Evolutionary conservation across 2,888 invertebrate genomes (phyloP), one percentile per base, ranked within the genome.

Genomic region (Limulus polyphemus): DNA sequence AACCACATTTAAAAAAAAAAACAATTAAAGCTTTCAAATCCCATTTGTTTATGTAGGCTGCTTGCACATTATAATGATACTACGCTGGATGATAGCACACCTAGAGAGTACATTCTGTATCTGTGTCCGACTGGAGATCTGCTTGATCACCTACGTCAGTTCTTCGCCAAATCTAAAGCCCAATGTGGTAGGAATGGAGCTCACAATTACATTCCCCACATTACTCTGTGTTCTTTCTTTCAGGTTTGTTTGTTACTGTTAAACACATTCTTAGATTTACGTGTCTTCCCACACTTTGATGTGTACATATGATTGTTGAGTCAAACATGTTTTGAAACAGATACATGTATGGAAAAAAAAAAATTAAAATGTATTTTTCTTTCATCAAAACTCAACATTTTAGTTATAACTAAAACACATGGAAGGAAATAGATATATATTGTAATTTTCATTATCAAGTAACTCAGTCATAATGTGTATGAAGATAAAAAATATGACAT

Each of bases 131-230:
- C 85, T 0, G 89, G 89, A 2, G 78, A 81, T 0, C 81, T 92
- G 68, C 77, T 86, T 0, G 83, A 84, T 60, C 85, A 87, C 72
- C 76, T 90, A 17, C 82, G 84, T 57, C 81, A 82, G 58, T 92
- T 89, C 76, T 77, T 74, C 73, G 71, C 83, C 1, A 86, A 86
- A 73, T 88, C 89, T 0, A 83, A 84, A 70, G 78, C 81, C 49
- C 76, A 83, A 12, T 84, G 84, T 72, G 88, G 88, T 10, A 90
- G 91, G 88, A 93, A 92, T 78, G 88, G 90, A 32, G 90, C 90
- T 1, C 92, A 91, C 72, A 89, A 90, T 75, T 90, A 86, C 75
- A 85, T 88, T 63, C 92, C 92, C 2, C 93, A 93, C 73, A 87
- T 93, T 68, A 93, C 92, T 10, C 79, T 93, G 60, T 88, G 90